These are phyloP conservation scores for Melanotaenia boesemani DNA, from an alignment of 2,797 vertebrate species.

Conservation along the genomic window DNA sequence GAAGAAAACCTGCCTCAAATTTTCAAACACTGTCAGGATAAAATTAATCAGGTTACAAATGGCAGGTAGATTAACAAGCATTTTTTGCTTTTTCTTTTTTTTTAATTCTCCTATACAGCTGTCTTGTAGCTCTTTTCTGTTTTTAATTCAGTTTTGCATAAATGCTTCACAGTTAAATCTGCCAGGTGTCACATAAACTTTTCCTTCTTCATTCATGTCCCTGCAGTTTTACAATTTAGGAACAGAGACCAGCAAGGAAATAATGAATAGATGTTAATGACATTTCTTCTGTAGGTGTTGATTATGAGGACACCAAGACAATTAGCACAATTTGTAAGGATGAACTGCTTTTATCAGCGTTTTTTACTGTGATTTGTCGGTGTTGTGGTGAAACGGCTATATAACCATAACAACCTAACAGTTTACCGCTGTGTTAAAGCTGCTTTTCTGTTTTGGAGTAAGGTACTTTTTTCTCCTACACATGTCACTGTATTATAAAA, in stretches of 20 bases:
- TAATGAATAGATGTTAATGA: constrained; percentile 4
- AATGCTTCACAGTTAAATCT: constrained; percentile 14
- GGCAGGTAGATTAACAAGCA: constrained; percentile 10
- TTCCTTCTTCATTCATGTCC: background rate
- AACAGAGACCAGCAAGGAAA: background rate
- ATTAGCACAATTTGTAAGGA: constrained; percentile 20
- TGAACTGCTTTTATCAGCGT: background rate
- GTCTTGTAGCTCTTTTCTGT: background rate
- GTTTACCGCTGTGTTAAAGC: background rate
- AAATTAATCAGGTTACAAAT: background rate
- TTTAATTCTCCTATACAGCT: constrained; percentile 9
- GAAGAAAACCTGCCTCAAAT: too few species aligned
- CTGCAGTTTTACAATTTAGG: background rate
- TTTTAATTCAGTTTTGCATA: background rate
- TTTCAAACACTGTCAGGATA: background rate
- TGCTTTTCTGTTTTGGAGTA: constrained; percentile 14
- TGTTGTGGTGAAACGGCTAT: background rate
- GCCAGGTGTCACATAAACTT: constrained; percentile 6
- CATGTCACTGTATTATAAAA: background rate
- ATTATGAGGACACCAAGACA: background rate
- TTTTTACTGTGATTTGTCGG: background rate
- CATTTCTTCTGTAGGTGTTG: constrained; percentile 9
- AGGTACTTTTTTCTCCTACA: constrained; percentile 1
- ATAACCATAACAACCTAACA: background rate
- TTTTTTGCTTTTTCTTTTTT: background rate